Evolutionary conservation across 2,797 vertebrate species (phyloP), one percentile per base, ranked within the genome.

Genomic region (Myotis findleyi): DNA sequence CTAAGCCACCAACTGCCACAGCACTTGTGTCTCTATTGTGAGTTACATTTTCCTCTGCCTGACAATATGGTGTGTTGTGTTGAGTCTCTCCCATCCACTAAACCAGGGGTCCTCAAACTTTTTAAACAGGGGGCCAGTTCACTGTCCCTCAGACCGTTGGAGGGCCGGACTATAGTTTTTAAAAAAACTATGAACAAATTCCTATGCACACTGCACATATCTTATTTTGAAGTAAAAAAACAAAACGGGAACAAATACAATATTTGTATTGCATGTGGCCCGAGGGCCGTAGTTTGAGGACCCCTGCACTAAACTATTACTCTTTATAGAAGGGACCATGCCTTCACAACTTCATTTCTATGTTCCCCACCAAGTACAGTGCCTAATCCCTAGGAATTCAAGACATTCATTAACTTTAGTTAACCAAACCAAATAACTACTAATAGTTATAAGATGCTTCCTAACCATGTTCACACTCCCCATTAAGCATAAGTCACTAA

Each of bases 301-400:
- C 44, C 44, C 44, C 44, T 44, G 44, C 41, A 68, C 72, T 90
- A 72, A 90, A 64, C 10, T 51, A 0, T 47, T 44, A 41, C 18
- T 91, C 49, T 94, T 71, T 68, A 89, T 2, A 66, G 44, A 94
- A 23, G 41, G 47, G 23, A 38, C 17, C 8, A 51, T 30, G 3
- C 36, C 44, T 91, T 90, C 53, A 64, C 38, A 41, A 20, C 72
- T 94, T 81, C 64, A 83, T 82, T 80, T 94, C 68, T 91, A 38
- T 64, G 21, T 68, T 93, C 17, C 25, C 69, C 11, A 69, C 25
- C 30, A 38, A 94, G 57, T 30, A 95, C 17, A 82, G 17, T 30
- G 36, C 20, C 41, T 84, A 27, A 77, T 2, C 20, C 21, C 59
- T 71, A 92, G 23, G 64, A 91, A 89, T 27, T 73, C 55, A 41